Conservation (phyloP, 1,140 invertebrate species). For the Tetraneura akinire region DNA sequence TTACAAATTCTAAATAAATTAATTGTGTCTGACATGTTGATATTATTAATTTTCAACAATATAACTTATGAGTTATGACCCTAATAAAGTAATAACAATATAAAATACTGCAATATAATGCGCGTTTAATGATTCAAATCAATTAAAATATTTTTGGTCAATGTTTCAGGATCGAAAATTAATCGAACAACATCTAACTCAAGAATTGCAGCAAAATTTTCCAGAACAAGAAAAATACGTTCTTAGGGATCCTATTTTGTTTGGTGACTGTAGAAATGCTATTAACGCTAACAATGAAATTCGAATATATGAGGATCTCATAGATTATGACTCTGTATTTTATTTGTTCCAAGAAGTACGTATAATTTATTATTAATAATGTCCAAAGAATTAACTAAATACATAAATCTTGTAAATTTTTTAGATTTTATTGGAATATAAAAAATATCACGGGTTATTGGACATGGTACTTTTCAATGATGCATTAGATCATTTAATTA, state of each 20-base stretch:
- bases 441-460: slow-evolving; percentile 69
- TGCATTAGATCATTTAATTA: slow-evolving; percentile 82
- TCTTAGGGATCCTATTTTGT: slow-evolving; percentile 79
- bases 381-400: neutral
- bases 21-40: too few relatives aligned
- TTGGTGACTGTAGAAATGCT: slow-evolving; percentile 85
- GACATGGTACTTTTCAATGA: slow-evolving; percentile 88
- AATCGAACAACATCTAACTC: slow-evolving; percentile 12
- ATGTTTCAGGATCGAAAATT: slow-evolving; percentile 22
- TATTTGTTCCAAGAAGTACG: slow-evolving; percentile 80
- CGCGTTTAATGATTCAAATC: neutral
- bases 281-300: slow-evolving; percentile 69
- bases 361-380: neutral
- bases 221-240: slow-evolving; percentile 68
- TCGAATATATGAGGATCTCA: slow-evolving; percentile 82
- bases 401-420: neutral
- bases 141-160: neutral
- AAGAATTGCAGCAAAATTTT: slow-evolving; percentile 27
- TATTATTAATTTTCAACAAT: too few relatives aligned
- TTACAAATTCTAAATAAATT: too few relatives aligned
- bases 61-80: too few relatives aligned
- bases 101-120: too few relatives aligned
- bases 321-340: slow-evolving; percentile 84
- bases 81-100: too few relatives aligned
- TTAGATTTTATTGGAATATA: slow-evolving; percentile 83